Conservation (phyloP, 2,888 invertebrate genomes). For the Ommatoiulus sabulosus region DNA sequence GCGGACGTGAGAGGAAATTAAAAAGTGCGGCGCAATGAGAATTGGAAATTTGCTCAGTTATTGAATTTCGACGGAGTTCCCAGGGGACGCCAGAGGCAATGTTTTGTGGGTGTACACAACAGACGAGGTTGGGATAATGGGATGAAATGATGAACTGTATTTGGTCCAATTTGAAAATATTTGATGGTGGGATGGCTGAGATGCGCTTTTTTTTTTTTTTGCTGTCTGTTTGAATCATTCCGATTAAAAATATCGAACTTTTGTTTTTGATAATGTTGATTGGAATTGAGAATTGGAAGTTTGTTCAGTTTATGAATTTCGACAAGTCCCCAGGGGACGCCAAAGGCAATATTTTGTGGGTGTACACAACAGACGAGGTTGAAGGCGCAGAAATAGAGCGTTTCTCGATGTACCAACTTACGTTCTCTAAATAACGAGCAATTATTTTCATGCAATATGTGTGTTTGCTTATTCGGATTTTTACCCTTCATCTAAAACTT, state of each 20-base stretch:
- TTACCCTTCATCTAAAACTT: too few relatives aligned
- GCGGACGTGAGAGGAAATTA: slow-evolving; percentile 38
- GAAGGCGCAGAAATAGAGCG: too few relatives aligned
- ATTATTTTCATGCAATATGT: too few relatives aligned
- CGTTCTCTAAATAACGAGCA: too few relatives aligned
- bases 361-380: neutral
- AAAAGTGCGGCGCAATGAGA: neutral
- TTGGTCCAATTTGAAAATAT: neutral
- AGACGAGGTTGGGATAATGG: neutral
- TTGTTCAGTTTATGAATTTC: neutral
- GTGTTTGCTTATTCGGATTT: too few relatives aligned
- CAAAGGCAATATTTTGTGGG: neutral
- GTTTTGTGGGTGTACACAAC: neutral
- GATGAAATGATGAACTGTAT: neutral
- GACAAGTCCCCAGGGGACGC: neutral
- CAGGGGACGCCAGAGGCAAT: neutral
- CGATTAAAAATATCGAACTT: too few relatives aligned
- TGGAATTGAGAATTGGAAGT: too few relatives aligned
- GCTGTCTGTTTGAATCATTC: too few relatives aligned
- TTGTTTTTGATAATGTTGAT: too few relatives aligned
- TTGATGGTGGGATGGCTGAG: too few relatives aligned
- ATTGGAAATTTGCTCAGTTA: neutral
- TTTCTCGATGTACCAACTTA: too few relatives aligned
- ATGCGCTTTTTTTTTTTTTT: too few relatives aligned
- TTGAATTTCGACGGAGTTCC: neutral